Percentiles rank a stretch among this genome's conserved stretches.
phyloP scores from a whole-genome alignment of 2,113 vertebrate species.

The Loxodonta africana region DNA sequence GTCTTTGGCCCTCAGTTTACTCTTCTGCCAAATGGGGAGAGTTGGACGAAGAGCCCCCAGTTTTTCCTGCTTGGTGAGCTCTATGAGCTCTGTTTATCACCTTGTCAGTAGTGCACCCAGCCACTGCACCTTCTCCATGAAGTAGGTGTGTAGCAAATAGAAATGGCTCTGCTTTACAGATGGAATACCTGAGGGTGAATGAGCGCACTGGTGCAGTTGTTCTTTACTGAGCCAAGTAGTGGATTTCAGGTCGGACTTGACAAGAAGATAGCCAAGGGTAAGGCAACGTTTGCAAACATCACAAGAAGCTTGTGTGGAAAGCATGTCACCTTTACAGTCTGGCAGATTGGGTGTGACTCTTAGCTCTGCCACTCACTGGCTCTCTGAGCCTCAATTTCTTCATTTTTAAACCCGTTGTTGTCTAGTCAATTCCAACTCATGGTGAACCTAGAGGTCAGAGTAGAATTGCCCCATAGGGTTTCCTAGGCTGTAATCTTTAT shows the following conservation, averaged over 20 bases:
- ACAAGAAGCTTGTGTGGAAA: background rate
- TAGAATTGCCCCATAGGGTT: background rate
- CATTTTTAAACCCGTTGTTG: background rate
- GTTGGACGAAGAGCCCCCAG: background rate
- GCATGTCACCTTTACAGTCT: background rate
- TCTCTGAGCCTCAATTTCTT: background rate
- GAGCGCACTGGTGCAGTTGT: too few relatives aligned
- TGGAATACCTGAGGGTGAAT: background rate
- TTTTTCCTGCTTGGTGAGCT: background rate
- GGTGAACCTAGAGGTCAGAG: background rate
- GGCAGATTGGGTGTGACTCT: background rate
- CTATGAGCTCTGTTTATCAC: background rate
- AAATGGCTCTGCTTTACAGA: background rate
- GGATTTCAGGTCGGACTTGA: background rate
- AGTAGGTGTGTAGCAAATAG: too few relatives aligned
- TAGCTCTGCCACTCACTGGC: background rate
- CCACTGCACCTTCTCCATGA: accelerated
- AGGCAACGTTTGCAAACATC: accelerated
- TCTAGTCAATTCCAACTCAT: background rate
- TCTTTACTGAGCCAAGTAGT: background rate
- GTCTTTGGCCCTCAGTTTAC: background rate
- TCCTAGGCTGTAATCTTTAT: background rate
- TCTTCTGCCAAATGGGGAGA: background rate
- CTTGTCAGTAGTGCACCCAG: accelerated
- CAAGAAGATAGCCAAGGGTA: background rate